Evolutionary conservation across 2,888 invertebrate genomes (phyloP).

Genomic region (Aelia acuminata): DNA sequence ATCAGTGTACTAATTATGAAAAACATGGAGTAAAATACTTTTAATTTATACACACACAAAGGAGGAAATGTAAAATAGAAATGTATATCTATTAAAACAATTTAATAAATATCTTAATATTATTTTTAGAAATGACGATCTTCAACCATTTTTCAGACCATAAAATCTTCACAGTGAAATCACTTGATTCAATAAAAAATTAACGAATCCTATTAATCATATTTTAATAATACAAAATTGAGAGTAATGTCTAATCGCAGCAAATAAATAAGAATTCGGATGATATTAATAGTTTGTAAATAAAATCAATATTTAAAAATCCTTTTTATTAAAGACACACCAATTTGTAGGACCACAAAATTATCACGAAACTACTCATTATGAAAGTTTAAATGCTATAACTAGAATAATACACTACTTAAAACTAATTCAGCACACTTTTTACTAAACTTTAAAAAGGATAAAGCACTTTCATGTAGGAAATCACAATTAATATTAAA

Average conservation of each 20-base stretch:
- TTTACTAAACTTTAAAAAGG: not conserved
- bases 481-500: not conserved
- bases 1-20: too few species aligned
- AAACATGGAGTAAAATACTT: too few species aligned
- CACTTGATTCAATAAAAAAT: not conserved
- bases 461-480: not conserved
- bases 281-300: not conserved
- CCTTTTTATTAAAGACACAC: too few species aligned
- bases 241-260: not conserved
- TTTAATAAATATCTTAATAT: too few species aligned
- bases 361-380: too few species aligned
- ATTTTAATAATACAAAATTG: not conserved
- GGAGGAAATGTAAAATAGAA: too few species aligned
- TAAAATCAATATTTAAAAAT: too few species aligned
- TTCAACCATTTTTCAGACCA: not conserved
- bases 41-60: too few species aligned
- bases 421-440: not conserved
- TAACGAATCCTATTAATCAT: not conserved
- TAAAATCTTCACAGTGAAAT: not conserved
- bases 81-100: too few species aligned
- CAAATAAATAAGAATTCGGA: not conserved
- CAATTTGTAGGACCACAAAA: too few species aligned
- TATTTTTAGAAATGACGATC: too few species aligned
- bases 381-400: too few species aligned
- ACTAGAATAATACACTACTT: not conserved